Evolutionary conservation across 2,113 vertebrate species (phyloP).

Genomic region (Urocitellus parryii): DNA sequence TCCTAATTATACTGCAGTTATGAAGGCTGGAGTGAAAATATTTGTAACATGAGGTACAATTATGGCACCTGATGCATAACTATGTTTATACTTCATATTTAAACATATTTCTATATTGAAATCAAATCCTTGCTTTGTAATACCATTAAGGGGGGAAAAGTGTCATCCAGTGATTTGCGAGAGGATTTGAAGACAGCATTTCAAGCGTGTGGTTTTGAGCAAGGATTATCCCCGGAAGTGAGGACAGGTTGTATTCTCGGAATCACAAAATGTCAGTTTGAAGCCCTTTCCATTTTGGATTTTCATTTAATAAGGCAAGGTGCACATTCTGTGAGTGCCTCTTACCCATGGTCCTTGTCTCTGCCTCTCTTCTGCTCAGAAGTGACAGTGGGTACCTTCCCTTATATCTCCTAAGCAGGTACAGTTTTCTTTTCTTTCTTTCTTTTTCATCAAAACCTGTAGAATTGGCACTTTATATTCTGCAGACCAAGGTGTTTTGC

Average conservation of each 20-base stretch:
- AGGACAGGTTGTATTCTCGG: neutral
- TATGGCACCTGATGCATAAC: conserved; percentile 82
- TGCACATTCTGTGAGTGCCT: conserved; percentile 38
- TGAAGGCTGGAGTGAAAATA: conserved; percentile 81
- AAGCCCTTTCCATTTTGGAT: neutral
- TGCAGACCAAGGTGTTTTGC: neutral
- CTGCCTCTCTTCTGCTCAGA: conserved; percentile 43
- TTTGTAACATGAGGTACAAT: conserved; percentile 83
- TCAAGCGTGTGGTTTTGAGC: neutral
- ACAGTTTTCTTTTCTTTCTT: neutral
- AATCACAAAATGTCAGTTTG: neutral
- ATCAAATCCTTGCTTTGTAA: conserved; percentile 34
- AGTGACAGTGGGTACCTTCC: conserved; percentile 27
- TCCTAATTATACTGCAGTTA: conserved; percentile 79
- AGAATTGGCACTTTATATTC: conserved; percentile 61
- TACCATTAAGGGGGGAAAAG: neutral
- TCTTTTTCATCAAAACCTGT: conserved; percentile 46
- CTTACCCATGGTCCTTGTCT: neutral
- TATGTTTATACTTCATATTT: conserved; percentile 81
- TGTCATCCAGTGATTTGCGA: neutral
- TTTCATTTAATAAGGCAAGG: conserved; percentile 58
- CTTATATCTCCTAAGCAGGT: neutral
- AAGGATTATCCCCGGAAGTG: neutral
- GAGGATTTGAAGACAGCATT: neutral
- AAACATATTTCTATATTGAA: conserved; percentile 81